These are phyloP conservation scores for Corythucha ciliata DNA, from an alignment of 2,888 invertebrate species.

Conservation along the genomic window DNA sequence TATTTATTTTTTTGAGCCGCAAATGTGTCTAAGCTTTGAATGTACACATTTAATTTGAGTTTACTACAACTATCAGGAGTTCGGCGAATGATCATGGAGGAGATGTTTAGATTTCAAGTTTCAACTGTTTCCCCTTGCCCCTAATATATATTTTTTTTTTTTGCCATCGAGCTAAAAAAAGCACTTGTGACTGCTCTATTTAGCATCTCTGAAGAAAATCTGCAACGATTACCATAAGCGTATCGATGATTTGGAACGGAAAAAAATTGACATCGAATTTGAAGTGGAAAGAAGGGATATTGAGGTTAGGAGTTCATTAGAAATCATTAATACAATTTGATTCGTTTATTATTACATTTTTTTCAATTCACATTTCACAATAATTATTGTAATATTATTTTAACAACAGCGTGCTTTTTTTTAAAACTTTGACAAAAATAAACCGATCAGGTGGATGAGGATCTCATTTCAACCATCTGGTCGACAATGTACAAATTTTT, in stretches of 20 bases:
- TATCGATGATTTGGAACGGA: slow-evolving; percentile 71
- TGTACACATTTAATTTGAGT: too few relatives aligned
- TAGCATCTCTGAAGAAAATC: slow-evolving; percentile 58
- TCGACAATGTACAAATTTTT: too few relatives aligned
- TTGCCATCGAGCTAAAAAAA: slow-evolving; percentile 33
- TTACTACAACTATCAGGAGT: too few relatives aligned
- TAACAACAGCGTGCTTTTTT: too few relatives aligned
- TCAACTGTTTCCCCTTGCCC: neutral
- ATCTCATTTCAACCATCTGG: too few relatives aligned
- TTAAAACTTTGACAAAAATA: too few relatives aligned
- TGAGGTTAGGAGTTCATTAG: slow-evolving; percentile 56
- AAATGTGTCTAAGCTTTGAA: slow-evolving; percentile 18
- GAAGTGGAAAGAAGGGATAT: slow-evolving; percentile 91
- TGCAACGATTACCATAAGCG: slow-evolving; percentile 72
- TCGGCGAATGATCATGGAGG: too few relatives aligned
- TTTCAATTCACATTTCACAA: slow-evolving; percentile 4
- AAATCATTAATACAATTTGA: neutral
- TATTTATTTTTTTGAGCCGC: slow-evolving; percentile 13
- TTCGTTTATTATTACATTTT: too few relatives aligned
- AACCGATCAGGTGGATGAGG: too few relatives aligned
- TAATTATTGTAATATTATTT: too few relatives aligned
- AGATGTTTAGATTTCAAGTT: too few relatives aligned
- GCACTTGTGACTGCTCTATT: slow-evolving; percentile 40
- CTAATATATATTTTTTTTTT: neutral
- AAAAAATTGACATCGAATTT: slow-evolving; percentile 97